Percentiles rank a stretch among this genome's conserved stretches.
Conservation (phyloP, 1,140 invertebrate genomes). For the Metopolophium dirhodum region DNA sequence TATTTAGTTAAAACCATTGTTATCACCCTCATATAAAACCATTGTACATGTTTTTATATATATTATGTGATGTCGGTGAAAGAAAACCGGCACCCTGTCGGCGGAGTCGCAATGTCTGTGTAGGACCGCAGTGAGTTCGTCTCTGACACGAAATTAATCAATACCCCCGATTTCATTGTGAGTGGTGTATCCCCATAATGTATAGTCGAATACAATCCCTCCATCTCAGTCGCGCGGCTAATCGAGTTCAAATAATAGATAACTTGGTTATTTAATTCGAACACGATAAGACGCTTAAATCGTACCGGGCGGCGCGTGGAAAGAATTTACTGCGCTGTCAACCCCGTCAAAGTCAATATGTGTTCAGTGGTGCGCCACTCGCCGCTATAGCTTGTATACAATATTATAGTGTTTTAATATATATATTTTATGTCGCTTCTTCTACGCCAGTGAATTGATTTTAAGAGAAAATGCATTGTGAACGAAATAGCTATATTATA, state of each 20-base stretch:
- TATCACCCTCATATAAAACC: neutral
- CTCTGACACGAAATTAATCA: constrained; percentile 21
- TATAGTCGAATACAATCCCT: constrained; percentile 13
- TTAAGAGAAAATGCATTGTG: neutral
- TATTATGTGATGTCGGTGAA: neutral
- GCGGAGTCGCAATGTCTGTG: neutral
- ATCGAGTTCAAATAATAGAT: constrained; percentile 31
- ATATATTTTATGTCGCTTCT: neutral
- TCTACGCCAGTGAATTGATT: neutral
- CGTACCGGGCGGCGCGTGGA: neutral
- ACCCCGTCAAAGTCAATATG: constrained; percentile 14
- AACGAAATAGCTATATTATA: neutral
- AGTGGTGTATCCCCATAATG: neutral
- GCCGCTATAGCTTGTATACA: neutral
- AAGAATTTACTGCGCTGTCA: constrained; percentile 14
- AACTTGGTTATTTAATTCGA: neutral
- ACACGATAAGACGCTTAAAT: constrained; percentile 31
- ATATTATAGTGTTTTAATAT: neutral
- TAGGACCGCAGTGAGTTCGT: neutral
- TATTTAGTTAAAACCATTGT: constrained; percentile 15
- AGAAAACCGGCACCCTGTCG: neutral
- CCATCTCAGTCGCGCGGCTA: neutral
- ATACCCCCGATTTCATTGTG: neutral
- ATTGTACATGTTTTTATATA: constrained; percentile 7
- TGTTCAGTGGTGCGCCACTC: neutral